Percentiles rank a stretch among this genome's conserved stretches.
These are phyloP conservation scores for Monopterus albus DNA, from an alignment of 2,113 vertebrate species.

Conservation along the genomic window DNA sequence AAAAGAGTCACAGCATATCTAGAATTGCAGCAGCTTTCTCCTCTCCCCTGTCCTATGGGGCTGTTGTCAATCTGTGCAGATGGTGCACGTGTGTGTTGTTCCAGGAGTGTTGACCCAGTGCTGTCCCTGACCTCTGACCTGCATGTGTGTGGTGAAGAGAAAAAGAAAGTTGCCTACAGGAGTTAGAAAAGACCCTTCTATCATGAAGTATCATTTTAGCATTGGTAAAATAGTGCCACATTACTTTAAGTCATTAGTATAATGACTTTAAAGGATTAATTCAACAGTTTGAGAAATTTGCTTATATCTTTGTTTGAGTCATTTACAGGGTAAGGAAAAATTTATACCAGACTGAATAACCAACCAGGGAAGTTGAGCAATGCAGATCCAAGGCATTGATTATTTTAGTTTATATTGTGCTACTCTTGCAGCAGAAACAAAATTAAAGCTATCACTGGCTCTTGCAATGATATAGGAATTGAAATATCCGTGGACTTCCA, in stretches of 20 bases:
- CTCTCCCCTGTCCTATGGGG: background rate
- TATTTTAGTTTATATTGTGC: too few species aligned
- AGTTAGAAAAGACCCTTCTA: background rate
- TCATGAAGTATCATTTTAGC: background rate
- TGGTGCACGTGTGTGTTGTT: slow-evolving; percentile 4
- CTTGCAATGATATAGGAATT: background rate
- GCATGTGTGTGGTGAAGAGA: background rate
- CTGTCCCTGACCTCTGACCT: slow-evolving; percentile 28
- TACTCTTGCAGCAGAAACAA: slow-evolving; percentile 2
- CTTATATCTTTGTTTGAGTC: too few species aligned
- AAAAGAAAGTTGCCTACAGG: background rate
- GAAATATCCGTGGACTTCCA: slow-evolving; percentile 6
- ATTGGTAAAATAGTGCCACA: background rate
- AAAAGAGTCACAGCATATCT: slow-evolving; percentile 29
- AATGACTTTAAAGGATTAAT: too few species aligned
- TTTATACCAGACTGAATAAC: too few species aligned
- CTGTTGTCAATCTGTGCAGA: slow-evolving; percentile 25
- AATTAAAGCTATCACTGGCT: background rate
- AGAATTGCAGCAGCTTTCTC: slow-evolving; percentile 34
- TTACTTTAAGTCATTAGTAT: background rate
- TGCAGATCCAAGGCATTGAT: too few species aligned
- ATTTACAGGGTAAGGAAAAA: too few species aligned
- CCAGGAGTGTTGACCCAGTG: background rate
- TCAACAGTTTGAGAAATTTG: too few species aligned
- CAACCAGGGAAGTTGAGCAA: too few species aligned